Evolutionary conservation across 1,140 invertebrate genomes (phyloP), one percentile per base, ranked within the genome.

Genomic region (Goniozus legneri): DNA sequence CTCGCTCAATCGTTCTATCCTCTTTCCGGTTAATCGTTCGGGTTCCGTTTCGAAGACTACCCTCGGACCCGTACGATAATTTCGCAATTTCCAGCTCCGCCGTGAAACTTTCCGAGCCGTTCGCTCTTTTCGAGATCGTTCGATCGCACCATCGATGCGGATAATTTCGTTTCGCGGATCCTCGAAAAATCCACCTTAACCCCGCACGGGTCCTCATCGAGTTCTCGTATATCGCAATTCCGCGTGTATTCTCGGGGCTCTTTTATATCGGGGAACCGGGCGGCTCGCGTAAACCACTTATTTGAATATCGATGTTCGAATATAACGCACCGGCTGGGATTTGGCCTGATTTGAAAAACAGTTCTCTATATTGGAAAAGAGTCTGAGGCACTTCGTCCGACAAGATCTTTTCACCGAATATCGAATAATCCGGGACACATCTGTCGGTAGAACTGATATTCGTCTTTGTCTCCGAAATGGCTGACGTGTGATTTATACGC

Each of bases 401-500:
- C 37, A 38, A 27, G 37, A 54, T 47, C 42, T 38, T 56, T 50
- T 42, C 37, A 21, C 4, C 3, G 40, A 56, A 57, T 47, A 51
- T 51, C 50, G 50, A 54, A 58, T 47, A 53, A 52, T 62, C 41
- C 44, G 21, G 45, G 53, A 49, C 34, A 51, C 44, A 52, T 56
- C 45, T 62, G 56, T 44, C 42, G 55, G 44, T 57, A 50, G 49
- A 50, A 34, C 39, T 42, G 47, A 63, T 60, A 64, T 63, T 55
- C 54, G 52, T 64, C 62, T 63, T 60, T 58, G 60, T 64, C 62
- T 48, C 50, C 52, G 32, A 47, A 44, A 52, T 55, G 45, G 53
- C 53, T 53, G 61, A 59, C 50, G 24, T 45, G 54, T 60, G 60
- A 64, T 64, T 64, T 64, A 64, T 64, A 64, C 35, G 43, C 52